Percentiles rank a stretch among this genome's conserved stretches.
These are phyloP conservation scores for Alloplasta piceator DNA, from an alignment of 2,888 invertebrate species.

Conservation along the genomic window DNA sequence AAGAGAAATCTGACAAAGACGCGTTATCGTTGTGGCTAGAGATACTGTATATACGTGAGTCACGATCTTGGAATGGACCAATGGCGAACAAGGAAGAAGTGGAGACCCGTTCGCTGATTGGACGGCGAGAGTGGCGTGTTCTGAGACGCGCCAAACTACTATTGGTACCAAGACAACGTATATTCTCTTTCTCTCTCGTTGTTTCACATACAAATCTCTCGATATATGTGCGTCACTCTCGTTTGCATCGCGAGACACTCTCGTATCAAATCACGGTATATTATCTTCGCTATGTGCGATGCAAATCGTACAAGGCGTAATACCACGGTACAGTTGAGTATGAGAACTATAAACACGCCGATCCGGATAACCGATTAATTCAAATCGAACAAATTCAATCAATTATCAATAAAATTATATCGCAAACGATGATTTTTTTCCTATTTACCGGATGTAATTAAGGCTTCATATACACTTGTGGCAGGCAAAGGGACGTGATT, in stretches of 20 bases:
- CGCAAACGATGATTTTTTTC: too few relatives aligned
- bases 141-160: conserved; percentile 63
- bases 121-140: conserved; percentile 69
- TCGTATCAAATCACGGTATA: conserved; percentile 53
- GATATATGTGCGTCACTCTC: conserved; percentile 52
- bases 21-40: conserved; percentile 57
- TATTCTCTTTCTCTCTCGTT: conserved; percentile 44
- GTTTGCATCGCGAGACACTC: conserved; percentile 64
- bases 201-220: conserved; percentile 46
- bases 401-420: too few relatives aligned
- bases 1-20: conserved; percentile 49
- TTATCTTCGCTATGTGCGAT: conserved; percentile 3
- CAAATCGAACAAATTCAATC: too few relatives aligned
- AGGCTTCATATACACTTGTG: too few relatives aligned
- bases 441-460: too few relatives aligned
- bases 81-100: conserved; percentile 67
- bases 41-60: conserved; percentile 68
- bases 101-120: conserved; percentile 72
- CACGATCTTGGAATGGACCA: conserved; percentile 73
- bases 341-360: neutral
- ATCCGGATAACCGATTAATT: too few relatives aligned
- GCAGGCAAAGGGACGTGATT: too few relatives aligned
- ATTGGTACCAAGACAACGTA: conserved; percentile 63
- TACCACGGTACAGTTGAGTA: neutral
- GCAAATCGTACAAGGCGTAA: conserved; percentile 15